Conservation (phyloP, 2,113 vertebrate genomes). For the Oceanodroma tethys region DNA sequence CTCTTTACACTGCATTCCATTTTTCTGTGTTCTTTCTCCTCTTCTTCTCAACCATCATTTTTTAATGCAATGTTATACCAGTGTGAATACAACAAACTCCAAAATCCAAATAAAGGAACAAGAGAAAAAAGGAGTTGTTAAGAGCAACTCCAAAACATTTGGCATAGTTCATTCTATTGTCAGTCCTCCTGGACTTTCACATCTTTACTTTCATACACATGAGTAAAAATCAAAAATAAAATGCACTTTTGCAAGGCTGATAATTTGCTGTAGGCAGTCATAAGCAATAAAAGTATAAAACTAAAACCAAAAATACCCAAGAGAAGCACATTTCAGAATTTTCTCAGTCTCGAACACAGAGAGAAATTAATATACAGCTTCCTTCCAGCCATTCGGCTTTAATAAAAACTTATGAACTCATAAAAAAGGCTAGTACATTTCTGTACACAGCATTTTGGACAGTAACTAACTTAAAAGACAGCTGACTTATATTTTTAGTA, state of each 20-base stretch:
- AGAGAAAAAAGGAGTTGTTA: background rate
- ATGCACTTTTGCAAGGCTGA: conserved; percentile 10
- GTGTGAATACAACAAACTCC: background rate
- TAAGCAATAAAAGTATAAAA: conserved; percentile 31
- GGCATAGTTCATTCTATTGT: background rate
- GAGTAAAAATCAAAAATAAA: conserved; percentile 7
- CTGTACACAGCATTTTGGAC: conserved; percentile 13
- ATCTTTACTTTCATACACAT: background rate
- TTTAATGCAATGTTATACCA: background rate
- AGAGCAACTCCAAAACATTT: background rate
- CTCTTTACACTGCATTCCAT: background rate
- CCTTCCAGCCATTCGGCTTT: conserved; percentile 50
- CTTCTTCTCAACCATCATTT: background rate
- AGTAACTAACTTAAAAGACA: conserved; percentile 40
- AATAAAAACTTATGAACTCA: conserved; percentile 53
- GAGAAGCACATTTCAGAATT: conserved; percentile 37
- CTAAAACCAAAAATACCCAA: conserved; percentile 34
- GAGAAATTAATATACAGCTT: conserved; percentile 58
- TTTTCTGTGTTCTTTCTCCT: background rate
- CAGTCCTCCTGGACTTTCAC: background rate
- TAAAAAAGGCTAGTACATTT: conserved; percentile 20
- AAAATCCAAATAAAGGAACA: background rate
- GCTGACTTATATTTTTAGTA: conserved; percentile 44
- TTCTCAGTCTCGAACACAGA: conserved; percentile 16
- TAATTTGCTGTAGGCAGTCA: conserved; percentile 62